Evolutionary conservation across 2,113 vertebrate species (phyloP).

Genomic region (Gulo gulo): DNA sequence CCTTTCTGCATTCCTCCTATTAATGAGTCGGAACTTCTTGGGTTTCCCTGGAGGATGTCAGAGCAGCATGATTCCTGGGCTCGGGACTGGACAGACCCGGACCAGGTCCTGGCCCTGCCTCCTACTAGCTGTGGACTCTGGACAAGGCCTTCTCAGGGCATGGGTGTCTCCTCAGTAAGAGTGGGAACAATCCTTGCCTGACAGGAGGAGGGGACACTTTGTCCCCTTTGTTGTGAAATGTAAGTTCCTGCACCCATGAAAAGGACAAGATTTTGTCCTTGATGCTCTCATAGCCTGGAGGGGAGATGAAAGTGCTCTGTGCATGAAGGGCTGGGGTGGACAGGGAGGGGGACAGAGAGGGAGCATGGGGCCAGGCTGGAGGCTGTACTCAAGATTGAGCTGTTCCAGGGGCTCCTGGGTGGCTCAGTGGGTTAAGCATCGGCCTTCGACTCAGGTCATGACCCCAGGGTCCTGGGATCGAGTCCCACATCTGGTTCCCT

Average conservation of each 20-base stretch:
- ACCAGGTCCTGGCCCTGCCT: fast-evolving
- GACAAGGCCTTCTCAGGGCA: background rate
- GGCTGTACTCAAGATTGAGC: background rate
- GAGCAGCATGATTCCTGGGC: fast-evolving
- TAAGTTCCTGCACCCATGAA: background rate
- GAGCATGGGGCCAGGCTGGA: background rate
- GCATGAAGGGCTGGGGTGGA: background rate
- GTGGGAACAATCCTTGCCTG: background rate
- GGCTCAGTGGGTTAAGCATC: background rate
- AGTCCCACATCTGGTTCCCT: background rate
- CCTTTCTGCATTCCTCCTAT: background rate
- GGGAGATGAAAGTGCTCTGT: background rate
- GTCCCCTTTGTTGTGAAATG: no score
- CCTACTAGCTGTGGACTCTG: background rate
- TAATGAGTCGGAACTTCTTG: background rate
- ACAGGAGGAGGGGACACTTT: background rate
- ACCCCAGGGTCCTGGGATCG: background rate
- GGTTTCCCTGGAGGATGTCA: background rate
- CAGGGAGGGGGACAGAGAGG: background rate
- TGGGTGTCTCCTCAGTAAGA: fast-evolving
- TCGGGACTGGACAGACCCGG: background rate
- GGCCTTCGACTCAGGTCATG: background rate
- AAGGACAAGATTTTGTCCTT: background rate
- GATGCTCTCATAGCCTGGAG: background rate
- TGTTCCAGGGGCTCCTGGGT: background rate